phyloP scores from a whole-genome alignment of 2,888 invertebrate genomes.

The Orthonychiurus folsomi region DNA sequence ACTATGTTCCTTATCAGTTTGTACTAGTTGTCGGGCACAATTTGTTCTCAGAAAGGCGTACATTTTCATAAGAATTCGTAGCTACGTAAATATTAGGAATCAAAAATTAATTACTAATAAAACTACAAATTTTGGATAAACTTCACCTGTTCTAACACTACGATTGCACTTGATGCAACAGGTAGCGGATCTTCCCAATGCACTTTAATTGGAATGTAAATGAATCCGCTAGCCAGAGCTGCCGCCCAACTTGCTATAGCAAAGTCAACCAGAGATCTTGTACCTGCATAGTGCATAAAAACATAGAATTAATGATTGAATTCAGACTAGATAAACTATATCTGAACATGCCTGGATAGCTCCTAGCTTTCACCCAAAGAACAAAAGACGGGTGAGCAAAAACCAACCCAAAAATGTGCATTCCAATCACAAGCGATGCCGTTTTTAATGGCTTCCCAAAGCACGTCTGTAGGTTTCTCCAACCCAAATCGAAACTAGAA shows the following conservation, averaged over 20 bases:
- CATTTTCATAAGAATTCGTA: constrained; percentile 18
- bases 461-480: constrained; percentile 5
- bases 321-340: too few relatives aligned
- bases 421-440: constrained; percentile 9
- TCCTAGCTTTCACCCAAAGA: too few relatives aligned
- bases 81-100: constrained; percentile 5
- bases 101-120: background rate
- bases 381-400: constrained; percentile 10
- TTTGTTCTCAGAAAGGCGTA: constrained; percentile 18
- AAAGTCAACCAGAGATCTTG: too few relatives aligned
- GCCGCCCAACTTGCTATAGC: constrained; percentile 10
- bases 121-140: background rate
- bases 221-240: constrained; percentile 10
- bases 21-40: constrained; percentile 4
- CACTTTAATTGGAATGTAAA: constrained; percentile 19
- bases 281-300: too few relatives aligned
- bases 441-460: constrained; percentile 13
- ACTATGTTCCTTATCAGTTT: background rate
- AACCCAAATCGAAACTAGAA: constrained; percentile 14
- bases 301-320: too few relatives aligned
- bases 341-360: too few relatives aligned
- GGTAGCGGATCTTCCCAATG: constrained; percentile 14
- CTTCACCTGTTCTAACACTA: constrained; percentile 20
- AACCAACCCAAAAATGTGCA: constrained; percentile 8
- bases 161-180: constrained; percentile 16